Conservation (phyloP, 2,113 vertebrate species). For the Engraulis encrasicolus region DNA sequence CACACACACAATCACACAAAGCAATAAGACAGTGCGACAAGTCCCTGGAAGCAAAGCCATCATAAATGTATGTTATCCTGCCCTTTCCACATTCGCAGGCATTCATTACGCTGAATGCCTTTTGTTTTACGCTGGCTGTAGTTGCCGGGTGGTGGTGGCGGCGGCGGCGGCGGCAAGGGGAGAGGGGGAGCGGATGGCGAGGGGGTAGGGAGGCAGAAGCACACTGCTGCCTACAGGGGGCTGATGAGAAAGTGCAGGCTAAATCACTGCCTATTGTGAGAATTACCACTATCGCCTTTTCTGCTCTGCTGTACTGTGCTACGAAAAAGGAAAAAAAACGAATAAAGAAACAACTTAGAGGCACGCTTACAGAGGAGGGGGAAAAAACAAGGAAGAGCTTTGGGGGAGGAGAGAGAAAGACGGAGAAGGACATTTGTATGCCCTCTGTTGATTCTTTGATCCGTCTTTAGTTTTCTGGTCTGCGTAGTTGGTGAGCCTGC, state of each 20-base stretch:
- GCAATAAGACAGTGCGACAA: conserved; percentile 48
- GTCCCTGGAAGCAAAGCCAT: conserved; percentile 44
- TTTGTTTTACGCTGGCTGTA: conserved; percentile 51
- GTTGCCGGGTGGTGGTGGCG: conserved; percentile 31
- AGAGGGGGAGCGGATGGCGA: conserved; percentile 28
- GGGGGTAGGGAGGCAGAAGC: conserved; percentile 18
- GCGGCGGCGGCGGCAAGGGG: conserved; percentile 37
- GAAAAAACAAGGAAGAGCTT: background rate
- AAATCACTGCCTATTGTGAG: conserved; percentile 34
- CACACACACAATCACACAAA: conserved; percentile 43
- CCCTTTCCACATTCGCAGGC: conserved; percentile 51
- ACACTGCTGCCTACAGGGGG: conserved; percentile 24
- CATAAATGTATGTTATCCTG: conserved; percentile 45
- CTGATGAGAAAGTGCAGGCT: conserved; percentile 34
- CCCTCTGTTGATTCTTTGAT: conserved; percentile 4
- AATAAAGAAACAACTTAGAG: conserved; percentile 1
- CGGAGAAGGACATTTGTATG: background rate
- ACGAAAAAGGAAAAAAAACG: background rate
- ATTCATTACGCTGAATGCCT: conserved; percentile 49
- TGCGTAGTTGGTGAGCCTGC: background rate
- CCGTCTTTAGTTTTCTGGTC: background rate
- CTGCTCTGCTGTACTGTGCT: background rate
- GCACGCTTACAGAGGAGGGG: background rate
- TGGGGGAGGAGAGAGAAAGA: background rate
- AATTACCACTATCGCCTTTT: conserved; percentile 43